Evolutionary conservation across 2,113 vertebrate genomes (phyloP).

Genomic region (Syrmaticus mikado): DNA sequence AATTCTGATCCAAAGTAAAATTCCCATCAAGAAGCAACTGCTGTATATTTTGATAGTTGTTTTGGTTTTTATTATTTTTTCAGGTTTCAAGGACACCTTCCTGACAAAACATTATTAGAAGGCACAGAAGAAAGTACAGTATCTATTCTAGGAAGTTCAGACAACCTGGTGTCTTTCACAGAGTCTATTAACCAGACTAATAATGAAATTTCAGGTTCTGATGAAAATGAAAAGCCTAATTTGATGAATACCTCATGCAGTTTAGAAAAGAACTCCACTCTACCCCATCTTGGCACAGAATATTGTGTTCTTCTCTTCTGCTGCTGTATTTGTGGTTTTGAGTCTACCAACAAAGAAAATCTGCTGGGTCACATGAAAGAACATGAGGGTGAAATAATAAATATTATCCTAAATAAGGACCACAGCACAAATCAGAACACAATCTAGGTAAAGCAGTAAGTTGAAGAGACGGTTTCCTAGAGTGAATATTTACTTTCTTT

Average conservation of each 20-base stretch:
- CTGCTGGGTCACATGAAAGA: constrained; percentile 99
- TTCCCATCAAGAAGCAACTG: background rate
- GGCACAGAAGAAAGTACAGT: constrained; percentile 66
- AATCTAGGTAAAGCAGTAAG: constrained; percentile 58
- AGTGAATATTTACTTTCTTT: constrained; percentile 31
- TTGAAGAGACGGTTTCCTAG: background rate
- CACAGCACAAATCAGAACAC: constrained; percentile 71
- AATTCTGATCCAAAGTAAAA: background rate
- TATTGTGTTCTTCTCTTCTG: constrained; percentile 96
- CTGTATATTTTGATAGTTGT: background rate
- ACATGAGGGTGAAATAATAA: constrained; percentile 97
- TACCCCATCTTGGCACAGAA: constrained; percentile 80
- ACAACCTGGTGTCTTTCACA: constrained; percentile 68
- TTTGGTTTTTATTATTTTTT: constrained; percentile 12
- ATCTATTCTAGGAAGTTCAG: constrained; percentile 66
- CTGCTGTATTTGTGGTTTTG: constrained; percentile 97
- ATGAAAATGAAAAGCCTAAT: constrained; percentile 72
- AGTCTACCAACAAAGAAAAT: constrained; percentile 95
- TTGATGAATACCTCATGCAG: constrained; percentile 67
- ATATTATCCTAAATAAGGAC: constrained; percentile 95
- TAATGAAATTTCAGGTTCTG: constrained; percentile 55
- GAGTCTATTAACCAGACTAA: constrained; percentile 52
- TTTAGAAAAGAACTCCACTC: constrained; percentile 71
- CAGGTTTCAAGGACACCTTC: constrained; percentile 76
- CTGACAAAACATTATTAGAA: constrained; percentile 65